Evolutionary conservation across 2,113 vertebrate species (phyloP).

Genomic region (Hydrochoerus hydrochaeris): DNA sequence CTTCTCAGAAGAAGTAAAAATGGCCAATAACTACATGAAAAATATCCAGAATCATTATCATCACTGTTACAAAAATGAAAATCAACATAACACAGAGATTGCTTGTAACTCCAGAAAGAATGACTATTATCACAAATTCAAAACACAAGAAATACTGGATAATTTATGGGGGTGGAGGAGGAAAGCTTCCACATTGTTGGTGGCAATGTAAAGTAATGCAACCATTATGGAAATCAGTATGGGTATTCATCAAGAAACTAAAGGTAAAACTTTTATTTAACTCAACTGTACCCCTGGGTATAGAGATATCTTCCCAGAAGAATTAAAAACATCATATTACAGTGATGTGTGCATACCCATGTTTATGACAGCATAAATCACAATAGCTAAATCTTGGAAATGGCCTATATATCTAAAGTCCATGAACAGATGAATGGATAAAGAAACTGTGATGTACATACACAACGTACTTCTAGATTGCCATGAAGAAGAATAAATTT

Average conservation of each 20-base stretch:
- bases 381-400: not conserved
- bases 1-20: not conserved
- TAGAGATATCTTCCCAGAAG: not conserved
- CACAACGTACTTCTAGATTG: not conserved
- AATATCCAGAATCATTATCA: not conserved
- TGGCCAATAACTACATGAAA: not conserved
- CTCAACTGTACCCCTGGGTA: not conserved
- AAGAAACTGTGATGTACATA: not conserved
- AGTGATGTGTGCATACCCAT: not conserved
- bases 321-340: not conserved
- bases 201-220: not conserved
- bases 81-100: not conserved
- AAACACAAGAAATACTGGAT: not conserved
- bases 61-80: not conserved
- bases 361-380: not conserved
- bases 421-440: not conserved
- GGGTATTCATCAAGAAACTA: not conserved
- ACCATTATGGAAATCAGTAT: not conserved
- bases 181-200: not conserved
- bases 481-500: not conserved
- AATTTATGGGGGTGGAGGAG: not conserved
- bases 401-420: not conserved
- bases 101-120: not conserved
- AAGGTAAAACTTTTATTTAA: not conserved
- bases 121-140: not conserved